Evolutionary conservation across 2,888 invertebrate genomes (phyloP).

Genomic region (Ceriagrion tenellum): DNA sequence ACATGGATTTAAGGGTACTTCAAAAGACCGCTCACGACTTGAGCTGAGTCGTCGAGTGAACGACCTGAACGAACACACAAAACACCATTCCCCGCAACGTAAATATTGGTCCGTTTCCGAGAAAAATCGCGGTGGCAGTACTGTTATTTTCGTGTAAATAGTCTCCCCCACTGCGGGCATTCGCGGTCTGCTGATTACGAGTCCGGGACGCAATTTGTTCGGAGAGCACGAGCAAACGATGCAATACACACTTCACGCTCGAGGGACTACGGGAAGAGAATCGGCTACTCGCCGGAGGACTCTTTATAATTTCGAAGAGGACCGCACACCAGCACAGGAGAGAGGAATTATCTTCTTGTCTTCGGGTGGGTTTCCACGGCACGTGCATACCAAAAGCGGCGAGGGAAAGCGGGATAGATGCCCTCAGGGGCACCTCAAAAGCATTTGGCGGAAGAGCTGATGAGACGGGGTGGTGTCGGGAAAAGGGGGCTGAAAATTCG

Average conservation of each 20-base stretch:
- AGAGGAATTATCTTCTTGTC: neutral
- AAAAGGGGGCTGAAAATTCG: neutral
- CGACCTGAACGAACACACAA: neutral
- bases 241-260: neutral
- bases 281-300: neutral
- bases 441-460: neutral
- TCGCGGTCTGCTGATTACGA: neutral
- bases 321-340: neutral
- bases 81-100: neutral
- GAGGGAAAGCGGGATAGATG: slow-evolving; percentile 9
- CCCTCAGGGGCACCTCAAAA: neutral
- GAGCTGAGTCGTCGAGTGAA: neutral
- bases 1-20: too few species aligned
- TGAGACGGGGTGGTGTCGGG: too few species aligned
- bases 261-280: neutral
- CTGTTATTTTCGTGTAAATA: neutral
- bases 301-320: neutral
- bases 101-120: neutral
- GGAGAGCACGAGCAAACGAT: neutral
- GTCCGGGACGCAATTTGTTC: neutral
- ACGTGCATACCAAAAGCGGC: neutral
- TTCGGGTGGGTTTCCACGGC: neutral
- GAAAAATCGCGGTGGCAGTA: neutral
- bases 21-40: neutral
- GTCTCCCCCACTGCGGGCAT: neutral